Percentiles rank a stretch among this genome's conserved stretches.
Evolutionary conservation across 1,140 invertebrate genomes (phyloP).

Genomic region (Grapholita molesta): DNA sequence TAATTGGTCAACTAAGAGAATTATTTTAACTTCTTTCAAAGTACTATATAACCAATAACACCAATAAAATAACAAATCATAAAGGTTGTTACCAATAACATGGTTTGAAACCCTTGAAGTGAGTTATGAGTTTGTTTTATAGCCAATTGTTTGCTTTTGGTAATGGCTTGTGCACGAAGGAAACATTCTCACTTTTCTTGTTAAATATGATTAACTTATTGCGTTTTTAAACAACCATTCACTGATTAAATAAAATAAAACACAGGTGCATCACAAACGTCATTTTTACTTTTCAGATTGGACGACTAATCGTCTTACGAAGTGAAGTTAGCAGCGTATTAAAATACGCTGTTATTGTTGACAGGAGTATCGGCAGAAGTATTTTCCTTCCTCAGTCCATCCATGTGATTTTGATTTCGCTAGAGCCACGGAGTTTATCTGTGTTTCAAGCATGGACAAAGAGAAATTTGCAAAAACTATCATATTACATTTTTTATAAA

Average conservation of each 20-base stretch:
- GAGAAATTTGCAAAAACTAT: too few relatives aligned
- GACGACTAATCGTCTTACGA: slow-evolving; percentile 10
- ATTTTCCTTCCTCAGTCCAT: background rate
- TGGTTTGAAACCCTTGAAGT: slow-evolving; percentile 5
- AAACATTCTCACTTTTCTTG: background rate
- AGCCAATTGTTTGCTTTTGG: background rate
- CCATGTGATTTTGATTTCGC: too few relatives aligned
- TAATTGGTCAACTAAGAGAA: background rate
- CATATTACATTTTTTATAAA: too few relatives aligned
- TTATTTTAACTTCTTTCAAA: background rate
- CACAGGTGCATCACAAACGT: slow-evolving; percentile 13
- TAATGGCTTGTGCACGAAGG: background rate
- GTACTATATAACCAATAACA: background rate
- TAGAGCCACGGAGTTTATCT: too few relatives aligned
- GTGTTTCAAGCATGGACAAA: too few relatives aligned
- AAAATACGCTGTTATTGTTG: background rate
- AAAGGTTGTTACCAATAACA: slow-evolving; percentile 17
- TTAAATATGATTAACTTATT: background rate
- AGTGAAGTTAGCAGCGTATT: background rate
- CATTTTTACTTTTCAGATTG: slow-evolving; percentile 14
- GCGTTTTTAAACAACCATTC: slow-evolving; percentile 9
- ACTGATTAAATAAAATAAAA: slow-evolving; percentile 18
- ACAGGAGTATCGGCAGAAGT: background rate
- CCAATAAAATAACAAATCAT: slow-evolving; percentile 16
- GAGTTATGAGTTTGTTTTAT: background rate